phyloP scores from a whole-genome alignment of 37 sponge, comb jelly and placozoan genomes.

The Mnemiopsis leidyi region DNA sequence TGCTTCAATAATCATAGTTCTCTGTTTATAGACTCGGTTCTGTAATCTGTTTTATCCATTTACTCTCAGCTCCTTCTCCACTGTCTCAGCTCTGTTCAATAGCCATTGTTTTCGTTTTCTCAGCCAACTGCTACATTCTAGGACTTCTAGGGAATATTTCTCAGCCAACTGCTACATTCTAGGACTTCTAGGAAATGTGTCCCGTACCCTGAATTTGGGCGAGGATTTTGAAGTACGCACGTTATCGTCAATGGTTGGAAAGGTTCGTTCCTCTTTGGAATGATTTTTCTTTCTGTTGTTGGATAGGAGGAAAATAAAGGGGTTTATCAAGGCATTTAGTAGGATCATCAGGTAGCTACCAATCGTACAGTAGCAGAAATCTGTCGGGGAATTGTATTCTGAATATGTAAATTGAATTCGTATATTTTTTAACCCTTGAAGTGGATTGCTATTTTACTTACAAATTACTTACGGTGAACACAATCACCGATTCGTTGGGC shows the following conservation, averaged over 20 bases:
- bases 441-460: too few species aligned
- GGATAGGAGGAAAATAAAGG: constrained; percentile 58
- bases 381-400: background rate
- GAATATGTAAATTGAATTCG: background rate
- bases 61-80: too few species aligned
- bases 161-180: too few species aligned
- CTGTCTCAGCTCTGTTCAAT: too few species aligned
- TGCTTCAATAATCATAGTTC: too few species aligned
- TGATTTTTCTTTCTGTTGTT: background rate
- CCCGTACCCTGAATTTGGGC: background rate
- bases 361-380: constrained; percentile 51
- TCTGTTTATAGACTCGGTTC: too few species aligned
- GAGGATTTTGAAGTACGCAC: background rate
- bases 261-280: background rate
- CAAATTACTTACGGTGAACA: too few species aligned
- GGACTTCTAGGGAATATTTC: background rate
- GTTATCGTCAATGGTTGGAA: background rate
- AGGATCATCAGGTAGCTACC: constrained; percentile 62
- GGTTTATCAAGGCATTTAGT: constrained; percentile 35
- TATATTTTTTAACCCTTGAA: too few species aligned
- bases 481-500: too few species aligned
- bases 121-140: too few species aligned
- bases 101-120: too few species aligned
- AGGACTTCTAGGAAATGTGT: background rate
- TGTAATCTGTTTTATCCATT: too few species aligned